Conservation (phyloP, 2,113 vertebrate genomes). For the Dromiciops gliroides region DNA sequence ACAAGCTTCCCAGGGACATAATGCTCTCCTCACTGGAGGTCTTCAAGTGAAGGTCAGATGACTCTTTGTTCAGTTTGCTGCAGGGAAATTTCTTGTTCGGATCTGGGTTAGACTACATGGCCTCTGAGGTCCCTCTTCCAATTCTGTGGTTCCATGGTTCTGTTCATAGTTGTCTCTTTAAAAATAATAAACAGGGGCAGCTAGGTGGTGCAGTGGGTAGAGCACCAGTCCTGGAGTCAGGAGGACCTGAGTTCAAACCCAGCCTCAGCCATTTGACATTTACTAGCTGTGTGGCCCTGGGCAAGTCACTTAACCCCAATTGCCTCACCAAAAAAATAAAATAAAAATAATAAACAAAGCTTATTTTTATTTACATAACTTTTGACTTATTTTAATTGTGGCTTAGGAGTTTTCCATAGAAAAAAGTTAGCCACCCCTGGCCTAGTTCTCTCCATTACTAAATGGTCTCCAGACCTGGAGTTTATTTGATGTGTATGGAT, state of each 20-base stretch:
- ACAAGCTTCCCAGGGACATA: background rate
- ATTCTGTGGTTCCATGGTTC: background rate
- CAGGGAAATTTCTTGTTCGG: background rate
- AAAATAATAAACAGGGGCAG: background rate
- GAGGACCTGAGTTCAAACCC: too few relatives aligned
- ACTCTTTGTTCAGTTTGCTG: background rate
- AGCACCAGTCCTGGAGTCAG: too few relatives aligned
- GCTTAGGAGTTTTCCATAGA: background rate
- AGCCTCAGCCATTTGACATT: too few relatives aligned
- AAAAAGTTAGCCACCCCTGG: background rate
- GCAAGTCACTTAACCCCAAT: too few relatives aligned
- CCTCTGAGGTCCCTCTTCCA: background rate
- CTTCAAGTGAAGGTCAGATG: background rate
- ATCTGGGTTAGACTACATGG: background rate
- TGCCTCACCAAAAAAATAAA: too few relatives aligned
- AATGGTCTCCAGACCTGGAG: background rate
- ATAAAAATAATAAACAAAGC: background rate
- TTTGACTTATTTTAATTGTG: background rate
- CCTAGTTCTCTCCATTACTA: background rate
- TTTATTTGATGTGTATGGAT: background rate
- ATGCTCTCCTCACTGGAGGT: background rate
- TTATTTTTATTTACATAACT: background rate
- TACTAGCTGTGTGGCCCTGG: too few relatives aligned
- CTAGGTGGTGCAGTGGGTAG: too few relatives aligned
- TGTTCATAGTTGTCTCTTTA: background rate